phyloP scores from a whole-genome alignment of 2,888 invertebrate species.

The Noctua comes region DNA sequence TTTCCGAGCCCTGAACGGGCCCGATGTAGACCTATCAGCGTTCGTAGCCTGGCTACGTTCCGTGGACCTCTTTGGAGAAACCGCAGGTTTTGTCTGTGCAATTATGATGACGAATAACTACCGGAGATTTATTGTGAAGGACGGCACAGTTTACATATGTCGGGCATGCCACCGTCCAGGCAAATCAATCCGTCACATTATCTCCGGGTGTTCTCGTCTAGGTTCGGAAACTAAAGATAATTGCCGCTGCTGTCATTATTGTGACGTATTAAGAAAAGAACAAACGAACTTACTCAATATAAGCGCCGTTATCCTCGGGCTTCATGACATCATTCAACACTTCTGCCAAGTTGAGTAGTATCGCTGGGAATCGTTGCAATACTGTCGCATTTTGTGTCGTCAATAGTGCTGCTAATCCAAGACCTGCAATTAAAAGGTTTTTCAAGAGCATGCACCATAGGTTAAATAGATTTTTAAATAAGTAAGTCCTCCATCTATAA shows the following conservation, averaged over 20 bases:
- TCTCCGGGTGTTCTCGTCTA: neutral
- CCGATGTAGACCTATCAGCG: too few species aligned
- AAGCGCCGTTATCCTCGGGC: constrained; percentile 91
- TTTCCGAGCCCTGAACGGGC: too few species aligned
- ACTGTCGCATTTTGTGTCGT: constrained; percentile 93
- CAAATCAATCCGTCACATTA: too few species aligned
- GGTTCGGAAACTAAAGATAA: neutral
- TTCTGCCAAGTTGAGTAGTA: constrained; percentile 94
- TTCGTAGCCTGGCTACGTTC: too few species aligned
- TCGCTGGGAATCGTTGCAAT: constrained; percentile 93
- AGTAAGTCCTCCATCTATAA: too few species aligned
- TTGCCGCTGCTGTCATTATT: neutral
- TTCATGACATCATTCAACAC: constrained; percentile 95
- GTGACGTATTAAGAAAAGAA: neutral
- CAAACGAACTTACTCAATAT: constrained; percentile 89
- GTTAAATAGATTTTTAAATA: neutral
- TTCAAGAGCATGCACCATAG: neutral
- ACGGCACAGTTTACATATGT: too few species aligned
- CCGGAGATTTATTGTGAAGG: too few species aligned
- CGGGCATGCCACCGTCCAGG: too few species aligned
- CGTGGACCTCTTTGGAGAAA: too few species aligned
- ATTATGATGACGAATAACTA: too few species aligned
- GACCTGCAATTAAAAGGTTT: constrained; percentile 79
- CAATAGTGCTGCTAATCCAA: constrained; percentile 92
- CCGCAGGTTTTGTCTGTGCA: too few species aligned